Percentiles rank a stretch among this genome's conserved stretches.
Evolutionary conservation across 2,888 invertebrate genomes (phyloP).

Genomic region (Iphiclides podalirius): DNA sequence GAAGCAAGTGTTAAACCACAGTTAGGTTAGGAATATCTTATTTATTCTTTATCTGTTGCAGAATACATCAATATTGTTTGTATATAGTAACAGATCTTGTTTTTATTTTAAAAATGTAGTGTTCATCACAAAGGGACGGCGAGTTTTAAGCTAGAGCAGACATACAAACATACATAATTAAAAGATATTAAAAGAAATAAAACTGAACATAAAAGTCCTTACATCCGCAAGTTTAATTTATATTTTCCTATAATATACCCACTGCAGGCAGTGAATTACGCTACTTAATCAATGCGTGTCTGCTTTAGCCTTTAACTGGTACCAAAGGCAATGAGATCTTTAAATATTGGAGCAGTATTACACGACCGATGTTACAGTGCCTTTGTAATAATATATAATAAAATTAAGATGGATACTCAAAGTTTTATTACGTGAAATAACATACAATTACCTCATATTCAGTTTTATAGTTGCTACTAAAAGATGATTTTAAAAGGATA

Average conservation of each 20-base stretch:
- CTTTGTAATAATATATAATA: conserved; percentile 70
- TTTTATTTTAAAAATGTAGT: conserved; percentile 19
- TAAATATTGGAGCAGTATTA: conserved; percentile 52
- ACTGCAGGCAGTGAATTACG: conserved; percentile 17
- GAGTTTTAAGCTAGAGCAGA: conserved; percentile 10
- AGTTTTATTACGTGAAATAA: too few species aligned
- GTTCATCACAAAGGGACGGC: conserved; percentile 20
- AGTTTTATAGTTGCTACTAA: too few species aligned
- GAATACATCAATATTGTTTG: neutral
- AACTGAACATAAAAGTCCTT: neutral
- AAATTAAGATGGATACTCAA: conserved; percentile 40
- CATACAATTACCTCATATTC: too few species aligned
- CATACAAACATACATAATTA: neutral
- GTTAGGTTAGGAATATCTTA: conserved; percentile 30
- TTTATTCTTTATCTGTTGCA: conserved; percentile 28
- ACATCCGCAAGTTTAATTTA: too few species aligned
- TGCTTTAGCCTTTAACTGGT: conserved; percentile 7
- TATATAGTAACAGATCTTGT: conserved; percentile 15
- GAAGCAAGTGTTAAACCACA: conserved; percentile 27
- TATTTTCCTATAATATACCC: too few species aligned
- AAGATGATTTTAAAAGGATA: too few species aligned
- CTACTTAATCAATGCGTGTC: neutral
- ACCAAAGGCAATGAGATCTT: conserved; percentile 19
- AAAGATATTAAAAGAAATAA: neutral
- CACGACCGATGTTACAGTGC: conserved; percentile 56